phyloP scores from a whole-genome alignment of 2,888 invertebrate genomes.

The Perizoma affinitatum region DNA sequence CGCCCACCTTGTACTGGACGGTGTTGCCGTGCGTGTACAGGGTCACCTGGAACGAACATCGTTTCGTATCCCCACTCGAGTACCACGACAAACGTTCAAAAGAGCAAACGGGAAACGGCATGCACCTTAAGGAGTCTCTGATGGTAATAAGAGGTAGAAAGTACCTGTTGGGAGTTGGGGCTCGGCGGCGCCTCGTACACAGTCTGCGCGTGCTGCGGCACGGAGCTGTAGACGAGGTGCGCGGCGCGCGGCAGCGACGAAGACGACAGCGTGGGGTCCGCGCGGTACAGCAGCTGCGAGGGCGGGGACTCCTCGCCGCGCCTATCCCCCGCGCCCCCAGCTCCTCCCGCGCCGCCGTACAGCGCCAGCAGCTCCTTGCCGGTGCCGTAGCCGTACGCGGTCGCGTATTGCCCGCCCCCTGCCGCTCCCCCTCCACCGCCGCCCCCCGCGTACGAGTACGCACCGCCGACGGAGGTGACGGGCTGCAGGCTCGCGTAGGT shows the following conservation, averaged over 20 bases:
- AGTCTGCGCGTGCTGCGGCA: conserved; percentile 72
- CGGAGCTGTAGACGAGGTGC: conserved; percentile 76
- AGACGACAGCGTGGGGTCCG: conserved; percentile 87
- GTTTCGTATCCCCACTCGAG: no score
- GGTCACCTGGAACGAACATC: conserved; percentile 70
- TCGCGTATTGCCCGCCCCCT: conserved; percentile 51
- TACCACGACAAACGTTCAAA: no score
- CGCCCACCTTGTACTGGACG: conserved; percentile 83
- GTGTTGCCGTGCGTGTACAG: conserved; percentile 81
- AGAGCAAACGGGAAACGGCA: no score
- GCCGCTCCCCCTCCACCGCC: conserved; percentile 54
- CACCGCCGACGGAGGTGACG: conserved; percentile 77
- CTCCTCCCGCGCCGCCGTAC: conserved; percentile 40
- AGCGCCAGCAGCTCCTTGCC: conserved; percentile 38
- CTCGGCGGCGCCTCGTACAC: conserved; percentile 83
- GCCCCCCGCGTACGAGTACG: conserved; percentile 55
- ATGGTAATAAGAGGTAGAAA: no score
- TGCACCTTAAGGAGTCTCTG: no score
- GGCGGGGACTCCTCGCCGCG: conserved; percentile 79
- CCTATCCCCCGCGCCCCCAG: conserved; percentile 54
- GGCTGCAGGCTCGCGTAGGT: conserved; percentile 85
- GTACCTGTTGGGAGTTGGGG: conserved; percentile 82
- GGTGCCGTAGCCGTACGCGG: conserved; percentile 58
- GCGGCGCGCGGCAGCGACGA: conserved; percentile 84
- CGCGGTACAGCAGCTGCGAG: conserved; percentile 84